These are phyloP conservation scores for Eupithecia pulchellata DNA, from an alignment of 2,888 invertebrate genomes.

Conservation along the genomic window DNA sequence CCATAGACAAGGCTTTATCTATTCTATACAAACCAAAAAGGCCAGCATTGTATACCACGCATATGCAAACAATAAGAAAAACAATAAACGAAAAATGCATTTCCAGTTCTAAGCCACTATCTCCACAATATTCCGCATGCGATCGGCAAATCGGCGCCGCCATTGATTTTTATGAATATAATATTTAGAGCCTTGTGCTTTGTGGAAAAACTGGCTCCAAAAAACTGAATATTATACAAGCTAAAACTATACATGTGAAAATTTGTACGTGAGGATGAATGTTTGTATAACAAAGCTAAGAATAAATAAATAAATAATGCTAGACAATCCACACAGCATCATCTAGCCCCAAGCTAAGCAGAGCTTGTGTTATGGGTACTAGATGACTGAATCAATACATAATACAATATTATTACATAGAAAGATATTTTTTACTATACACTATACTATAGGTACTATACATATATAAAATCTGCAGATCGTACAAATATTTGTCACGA, in stretches of 20 bases:
- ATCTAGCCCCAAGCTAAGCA: no score
- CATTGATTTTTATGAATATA: neutral
- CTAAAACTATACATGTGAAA: neutral
- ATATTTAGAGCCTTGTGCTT: neutral
- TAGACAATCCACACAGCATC: no score
- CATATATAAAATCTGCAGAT: no score
- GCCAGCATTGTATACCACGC: neutral
- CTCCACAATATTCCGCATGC: conserved; percentile 3
- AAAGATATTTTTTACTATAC: no score
- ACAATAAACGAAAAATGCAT: neutral
- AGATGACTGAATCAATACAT: no score
- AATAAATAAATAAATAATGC: no score
- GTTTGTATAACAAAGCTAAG: neutral
- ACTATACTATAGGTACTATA: no score
- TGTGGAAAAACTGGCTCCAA: neutral
- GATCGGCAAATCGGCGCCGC: neutral
- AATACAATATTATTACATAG: no score
- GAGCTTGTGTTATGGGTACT: no score
- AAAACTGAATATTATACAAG: neutral
- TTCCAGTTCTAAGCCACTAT: conserved; percentile 1
- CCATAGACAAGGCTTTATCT: neutral
- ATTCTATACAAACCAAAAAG: neutral
- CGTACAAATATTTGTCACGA: no score
- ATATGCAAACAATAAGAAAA: conserved; percentile 1
- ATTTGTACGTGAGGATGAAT: neutral